Conservation (phyloP, 2,888 invertebrate species). For the Cheilosia impressa region DNA sequence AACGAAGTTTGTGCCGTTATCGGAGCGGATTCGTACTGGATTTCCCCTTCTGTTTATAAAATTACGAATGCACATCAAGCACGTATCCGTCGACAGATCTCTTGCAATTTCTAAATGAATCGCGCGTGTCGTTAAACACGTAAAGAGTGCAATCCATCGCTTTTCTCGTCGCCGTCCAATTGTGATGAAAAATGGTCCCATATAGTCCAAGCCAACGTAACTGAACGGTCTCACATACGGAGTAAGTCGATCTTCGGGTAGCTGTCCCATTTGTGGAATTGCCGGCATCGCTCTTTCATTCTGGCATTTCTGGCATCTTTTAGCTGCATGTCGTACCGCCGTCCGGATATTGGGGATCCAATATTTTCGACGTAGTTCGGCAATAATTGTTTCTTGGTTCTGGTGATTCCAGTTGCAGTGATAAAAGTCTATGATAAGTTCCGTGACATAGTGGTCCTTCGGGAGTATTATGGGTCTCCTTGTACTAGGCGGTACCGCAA, state of each 20-base stretch:
- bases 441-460: slow-evolving; percentile 16
- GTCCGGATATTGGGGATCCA: slow-evolving; percentile 32
- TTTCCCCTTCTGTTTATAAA: slow-evolving; percentile 37
- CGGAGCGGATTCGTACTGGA: slow-evolving; percentile 38
- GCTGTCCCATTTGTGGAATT: slow-evolving; percentile 54
- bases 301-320: slow-evolving; percentile 31
- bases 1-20: slow-evolving; percentile 47
- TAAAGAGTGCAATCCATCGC: slow-evolving; percentile 38
- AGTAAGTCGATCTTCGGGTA: neutral
- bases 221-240: slow-evolving; percentile 6
- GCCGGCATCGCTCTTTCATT: slow-evolving; percentile 26
- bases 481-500: slow-evolving; percentile 1
- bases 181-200: slow-evolving; percentile 47
- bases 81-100: slow-evolving; percentile 5
- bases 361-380: slow-evolving; percentile 14
- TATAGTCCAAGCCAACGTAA: slow-evolving; percentile 54
- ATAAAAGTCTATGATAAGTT: slow-evolving; percentile 19
- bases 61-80: slow-evolving; percentile 32
- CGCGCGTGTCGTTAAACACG: slow-evolving; percentile 16
- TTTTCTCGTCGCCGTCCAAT: slow-evolving; percentile 49
- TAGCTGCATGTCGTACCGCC: slow-evolving; percentile 6
- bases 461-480: neutral
- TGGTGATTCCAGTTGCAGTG: slow-evolving; percentile 39
- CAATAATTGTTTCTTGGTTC: slow-evolving; percentile 25
- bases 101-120: no score